Evolutionary conservation across 2,888 invertebrate species (phyloP).

Genomic region (Argynnis bischoffii): DNA sequence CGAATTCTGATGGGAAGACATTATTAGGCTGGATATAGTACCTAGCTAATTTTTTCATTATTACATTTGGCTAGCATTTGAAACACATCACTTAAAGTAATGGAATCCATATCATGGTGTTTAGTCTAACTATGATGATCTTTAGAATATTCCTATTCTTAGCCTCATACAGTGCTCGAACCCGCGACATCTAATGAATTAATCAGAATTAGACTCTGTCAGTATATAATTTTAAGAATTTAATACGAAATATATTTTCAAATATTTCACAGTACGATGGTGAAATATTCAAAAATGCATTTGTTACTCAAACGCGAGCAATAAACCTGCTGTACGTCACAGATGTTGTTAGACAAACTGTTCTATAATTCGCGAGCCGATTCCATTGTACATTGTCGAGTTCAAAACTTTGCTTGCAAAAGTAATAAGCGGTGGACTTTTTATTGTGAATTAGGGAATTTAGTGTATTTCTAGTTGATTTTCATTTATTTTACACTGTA

Average conservation of each 20-base stretch:
- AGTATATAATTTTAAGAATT: neutral
- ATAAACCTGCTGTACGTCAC: constrained; percentile 33
- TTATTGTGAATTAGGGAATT: constrained; percentile 11
- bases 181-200: too few species aligned
- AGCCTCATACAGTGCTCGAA: too few species aligned
- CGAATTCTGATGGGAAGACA: too few species aligned
- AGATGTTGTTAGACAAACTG: constrained; percentile 38
- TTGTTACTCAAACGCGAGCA: constrained; percentile 35
- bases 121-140: too few species aligned
- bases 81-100: too few species aligned
- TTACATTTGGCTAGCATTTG: too few species aligned
- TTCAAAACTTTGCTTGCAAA: constrained; percentile 52
- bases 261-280: constrained; percentile 1
- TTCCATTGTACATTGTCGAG: constrained; percentile 35
- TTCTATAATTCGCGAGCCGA: constrained; percentile 33
- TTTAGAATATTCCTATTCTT: too few species aligned
- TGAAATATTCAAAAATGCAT: constrained; percentile 31
- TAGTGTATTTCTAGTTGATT: constrained; percentile 6
- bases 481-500: constrained; percentile 6
- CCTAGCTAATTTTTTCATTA: too few species aligned
- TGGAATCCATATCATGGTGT: too few species aligned
- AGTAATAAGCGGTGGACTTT: constrained; percentile 25
- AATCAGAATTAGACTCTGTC: too few species aligned
- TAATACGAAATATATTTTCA: neutral
- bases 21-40: too few species aligned